Conservation (phyloP, 2,113 vertebrate genomes). For the Heliornis fulica region DNA sequence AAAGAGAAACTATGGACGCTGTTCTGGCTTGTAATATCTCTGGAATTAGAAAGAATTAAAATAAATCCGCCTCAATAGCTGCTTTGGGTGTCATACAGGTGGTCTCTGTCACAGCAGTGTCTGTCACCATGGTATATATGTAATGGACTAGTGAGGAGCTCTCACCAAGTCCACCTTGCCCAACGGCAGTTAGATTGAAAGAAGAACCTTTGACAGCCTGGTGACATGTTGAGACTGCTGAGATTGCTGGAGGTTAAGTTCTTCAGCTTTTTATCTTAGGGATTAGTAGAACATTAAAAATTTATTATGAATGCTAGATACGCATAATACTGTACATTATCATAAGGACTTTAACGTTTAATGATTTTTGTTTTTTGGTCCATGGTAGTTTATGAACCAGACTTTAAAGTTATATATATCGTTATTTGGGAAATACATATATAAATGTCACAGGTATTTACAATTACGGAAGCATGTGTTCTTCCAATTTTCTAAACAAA, state of each 20-base stretch:
- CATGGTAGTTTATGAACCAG: constrained; percentile 80
- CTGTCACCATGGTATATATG: constrained; percentile 64
- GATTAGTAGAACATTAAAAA: constrained; percentile 82
- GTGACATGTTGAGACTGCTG: constrained; percentile 61
- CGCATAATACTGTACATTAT: constrained; percentile 74
- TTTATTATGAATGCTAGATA: constrained; percentile 75
- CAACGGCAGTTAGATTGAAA: constrained; percentile 64
- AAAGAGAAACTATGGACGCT: constrained; percentile 49
- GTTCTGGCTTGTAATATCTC: constrained; percentile 36
- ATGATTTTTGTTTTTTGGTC: constrained; percentile 76
- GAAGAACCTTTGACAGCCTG: constrained; percentile 64
- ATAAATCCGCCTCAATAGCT: constrained; percentile 73
- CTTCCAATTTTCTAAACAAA: constrained; percentile 14
- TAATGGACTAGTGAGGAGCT: constrained; percentile 57
- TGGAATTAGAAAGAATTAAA: constrained; percentile 76
- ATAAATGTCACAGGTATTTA: neutral
- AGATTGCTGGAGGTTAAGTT: constrained; percentile 76
- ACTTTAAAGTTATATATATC: constrained; percentile 56
- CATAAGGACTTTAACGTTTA: constrained; percentile 82
- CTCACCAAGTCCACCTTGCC: constrained; percentile 54
- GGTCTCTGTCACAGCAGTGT: constrained; percentile 76
- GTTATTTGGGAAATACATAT: constrained; percentile 73
- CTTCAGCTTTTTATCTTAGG: constrained; percentile 75
- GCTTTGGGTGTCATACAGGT: constrained; percentile 84
- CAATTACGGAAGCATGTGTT: neutral